phyloP scores from a whole-genome alignment of 1,140 invertebrate species.

The Aphidius ervi region DNA sequence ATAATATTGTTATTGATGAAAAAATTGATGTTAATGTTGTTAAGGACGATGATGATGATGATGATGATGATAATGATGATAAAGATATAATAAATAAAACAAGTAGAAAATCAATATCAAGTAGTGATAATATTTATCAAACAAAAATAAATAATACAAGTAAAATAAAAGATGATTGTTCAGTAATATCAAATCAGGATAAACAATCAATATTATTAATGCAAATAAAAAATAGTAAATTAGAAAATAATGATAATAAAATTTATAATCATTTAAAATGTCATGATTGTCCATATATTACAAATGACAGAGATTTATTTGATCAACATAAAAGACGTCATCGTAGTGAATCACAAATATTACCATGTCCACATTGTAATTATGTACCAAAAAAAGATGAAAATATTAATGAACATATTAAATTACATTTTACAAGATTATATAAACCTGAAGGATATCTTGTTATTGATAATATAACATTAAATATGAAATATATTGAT shows the following conservation, averaged over 20 bases:
- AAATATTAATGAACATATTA: slow-evolving; percentile 74
- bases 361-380: slow-evolving; percentile 74
- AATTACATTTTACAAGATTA: slow-evolving; percentile 69
- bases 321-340: slow-evolving; percentile 74
- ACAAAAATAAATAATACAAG: slow-evolving; percentile 1
- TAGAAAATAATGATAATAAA: slow-evolving; percentile 37
- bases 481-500: slow-evolving; percentile 47
- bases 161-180: slow-evolving; percentile 6
- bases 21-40: slow-evolving; percentile 50
- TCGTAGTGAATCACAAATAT: slow-evolving; percentile 59
- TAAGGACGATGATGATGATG: slow-evolving; percentile 39
- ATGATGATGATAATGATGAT: slow-evolving; percentile 38
- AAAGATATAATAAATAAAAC: slow-evolving; percentile 49
- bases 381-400: slow-evolving; percentile 74
- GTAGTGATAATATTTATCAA: neutral
- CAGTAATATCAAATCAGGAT: slow-evolving; percentile 39
- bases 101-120: slow-evolving; percentile 25
- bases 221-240: slow-evolving; percentile 51
- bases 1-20: slow-evolving; percentile 29
- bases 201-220: slow-evolving; percentile 46
- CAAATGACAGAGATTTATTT: slow-evolving; percentile 67
- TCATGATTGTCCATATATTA: slow-evolving; percentile 74
- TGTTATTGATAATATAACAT: slow-evolving; percentile 55
- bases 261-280: slow-evolving; percentile 51
- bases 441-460: slow-evolving; percentile 61